Evolutionary conservation across 2,888 invertebrate genomes (phyloP), one percentile per base, ranked within the genome.

Genomic region (Chelonus formosanus): DNA sequence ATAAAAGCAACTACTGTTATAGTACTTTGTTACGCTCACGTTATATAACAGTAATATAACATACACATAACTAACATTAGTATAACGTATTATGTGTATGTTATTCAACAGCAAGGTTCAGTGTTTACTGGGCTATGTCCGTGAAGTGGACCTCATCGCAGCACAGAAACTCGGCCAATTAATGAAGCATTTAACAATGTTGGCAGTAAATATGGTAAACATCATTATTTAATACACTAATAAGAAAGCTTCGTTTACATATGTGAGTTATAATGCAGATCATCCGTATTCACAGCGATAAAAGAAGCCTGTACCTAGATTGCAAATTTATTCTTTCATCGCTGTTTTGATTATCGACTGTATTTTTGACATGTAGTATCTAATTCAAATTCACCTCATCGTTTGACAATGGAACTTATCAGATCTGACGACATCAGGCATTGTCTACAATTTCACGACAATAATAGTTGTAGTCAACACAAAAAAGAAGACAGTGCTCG

Each of bases 361-460:
- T 48, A 35, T 44, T 44, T 52, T 3, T 47, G 68, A 68, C 3
- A 62, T 68, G 68, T 68, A 65, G 68, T 5, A 68, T 6, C 45
- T 1, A 50, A 4, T 35, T 54, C 52, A 7, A 57, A 58, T 20
- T 20, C 58, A 8, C 45, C 58, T 6, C 57, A 52, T 57, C 54
- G 54, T 5, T 57, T 58, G 3, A 31, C 67, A 44, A 70, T 71
- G 71, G 65, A 58, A 35, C 3, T 70, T 0, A 64, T 43, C 35
- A 40, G 63, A 7, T 69, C 67, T 48, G 10, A 50, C 35, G 55
- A 10, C 44, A 73, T 76, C 55, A 36, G 73, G 58, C 69, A 76
- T 50, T 78, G 76, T 70, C 66, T 80, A 32, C 48, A 74, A 63
- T 78, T 79, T 68, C 75, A 80, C 58, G 74, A 78, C 57, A 50